phyloP scores from a whole-genome alignment of 2,113 vertebrate genomes.

The Pyxicephalus adspersus region DNA sequence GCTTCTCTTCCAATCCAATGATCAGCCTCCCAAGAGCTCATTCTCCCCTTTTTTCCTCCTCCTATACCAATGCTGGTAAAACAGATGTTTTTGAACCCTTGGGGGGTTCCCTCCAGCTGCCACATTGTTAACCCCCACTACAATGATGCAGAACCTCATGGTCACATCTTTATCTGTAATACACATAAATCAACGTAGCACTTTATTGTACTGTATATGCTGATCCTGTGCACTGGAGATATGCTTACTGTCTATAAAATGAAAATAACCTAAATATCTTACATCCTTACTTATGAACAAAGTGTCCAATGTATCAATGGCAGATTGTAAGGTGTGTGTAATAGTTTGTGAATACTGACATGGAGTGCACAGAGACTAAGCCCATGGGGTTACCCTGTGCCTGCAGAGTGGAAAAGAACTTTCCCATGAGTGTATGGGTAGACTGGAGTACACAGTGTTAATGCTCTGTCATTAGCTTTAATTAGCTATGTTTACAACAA shows the following conservation, averaged over 20 bases:
- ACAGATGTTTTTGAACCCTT: neutral
- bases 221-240: neutral
- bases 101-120: neutral
- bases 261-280: too few relatives aligned
- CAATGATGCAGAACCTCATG: neutral
- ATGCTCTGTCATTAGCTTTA: slow-evolving; percentile 54
- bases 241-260: too few relatives aligned
- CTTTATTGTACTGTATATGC: neutral
- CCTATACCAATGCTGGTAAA: neutral
- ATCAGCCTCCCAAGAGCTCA: neutral
- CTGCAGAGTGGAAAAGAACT: slow-evolving; percentile 44
- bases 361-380: neutral
- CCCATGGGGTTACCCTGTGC: slow-evolving; percentile 34
- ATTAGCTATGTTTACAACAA: slow-evolving; percentile 54
- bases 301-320: neutral
- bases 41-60: neutral
- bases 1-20: neutral
- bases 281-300: too few relatives aligned
- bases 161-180: neutral
- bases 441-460: slow-evolving; percentile 49
- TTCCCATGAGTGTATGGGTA: slow-evolving; percentile 28
- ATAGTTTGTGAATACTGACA: slow-evolving; percentile 1
- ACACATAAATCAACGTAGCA: neutral
- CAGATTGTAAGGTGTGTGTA: neutral
- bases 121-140: neutral